Evolutionary conservation across 1,140 invertebrate genomes (phyloP).

Genomic region (Pseudoatta argentina): DNA sequence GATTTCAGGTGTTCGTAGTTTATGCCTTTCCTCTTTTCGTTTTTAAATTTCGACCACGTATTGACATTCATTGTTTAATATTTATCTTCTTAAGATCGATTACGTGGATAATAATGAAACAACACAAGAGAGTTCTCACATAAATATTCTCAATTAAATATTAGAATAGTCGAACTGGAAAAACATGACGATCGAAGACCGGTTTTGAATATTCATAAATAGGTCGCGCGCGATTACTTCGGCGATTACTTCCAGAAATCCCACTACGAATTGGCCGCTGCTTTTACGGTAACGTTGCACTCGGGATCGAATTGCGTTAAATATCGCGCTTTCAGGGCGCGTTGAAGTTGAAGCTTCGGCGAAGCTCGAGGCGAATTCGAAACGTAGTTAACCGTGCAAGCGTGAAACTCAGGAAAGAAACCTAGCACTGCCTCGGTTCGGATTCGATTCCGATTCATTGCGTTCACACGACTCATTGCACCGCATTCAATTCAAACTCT

Average conservation of each 20-base stretch:
- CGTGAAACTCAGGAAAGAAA: conserved; percentile 19
- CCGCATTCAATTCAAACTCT: conserved; percentile 22
- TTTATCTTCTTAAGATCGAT: conserved; percentile 11
- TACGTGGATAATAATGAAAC: conserved; percentile 13
- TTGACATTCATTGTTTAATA: too few relatives aligned
- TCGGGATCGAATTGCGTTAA: conserved; percentile 16
- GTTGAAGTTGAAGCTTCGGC: background rate
- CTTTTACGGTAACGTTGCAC: background rate
- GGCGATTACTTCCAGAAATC: background rate
- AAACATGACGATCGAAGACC: background rate
- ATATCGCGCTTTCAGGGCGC: background rate
- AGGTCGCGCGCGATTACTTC: background rate
- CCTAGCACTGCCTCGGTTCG: background rate
- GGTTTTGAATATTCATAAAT: conserved; percentile 35
- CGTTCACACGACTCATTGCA: conserved; percentile 22
- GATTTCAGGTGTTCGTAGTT: too few relatives aligned
- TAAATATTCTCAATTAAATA: conserved; percentile 21
- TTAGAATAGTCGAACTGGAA: conserved; percentile 39
- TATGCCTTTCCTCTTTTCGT: too few relatives aligned
- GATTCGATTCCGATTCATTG: conserved; percentile 41
- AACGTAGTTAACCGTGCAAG: background rate
- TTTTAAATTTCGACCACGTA: too few relatives aligned
- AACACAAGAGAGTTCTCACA: background rate
- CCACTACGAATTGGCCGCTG: background rate
- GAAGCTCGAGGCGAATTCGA: background rate